These are phyloP conservation scores for Gallinago undulata DNA, from an alignment of 2,113 vertebrate genomes.

Conservation along the genomic window DNA sequence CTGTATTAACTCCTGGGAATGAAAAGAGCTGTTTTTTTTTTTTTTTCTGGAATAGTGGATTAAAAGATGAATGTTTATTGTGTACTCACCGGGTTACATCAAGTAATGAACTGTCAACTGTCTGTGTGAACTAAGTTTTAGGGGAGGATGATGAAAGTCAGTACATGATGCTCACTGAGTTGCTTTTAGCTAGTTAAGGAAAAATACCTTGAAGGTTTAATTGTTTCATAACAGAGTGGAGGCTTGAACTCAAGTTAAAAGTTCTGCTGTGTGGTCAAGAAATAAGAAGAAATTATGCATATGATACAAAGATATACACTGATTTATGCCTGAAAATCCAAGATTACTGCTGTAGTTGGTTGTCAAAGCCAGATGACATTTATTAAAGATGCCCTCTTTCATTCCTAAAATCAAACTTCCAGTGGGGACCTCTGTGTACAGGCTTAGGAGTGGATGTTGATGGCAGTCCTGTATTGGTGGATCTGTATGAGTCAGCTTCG, in stretches of 20 bases:
- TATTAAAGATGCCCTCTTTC: background rate
- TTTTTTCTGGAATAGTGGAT: background rate
- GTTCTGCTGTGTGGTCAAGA: background rate
- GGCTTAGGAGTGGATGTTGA: background rate
- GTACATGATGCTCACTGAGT: background rate
- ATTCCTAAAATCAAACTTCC: background rate
- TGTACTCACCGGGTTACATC: background rate
- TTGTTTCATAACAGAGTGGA: background rate
- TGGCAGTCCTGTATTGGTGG: background rate
- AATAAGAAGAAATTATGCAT: background rate
- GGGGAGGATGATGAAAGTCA: background rate
- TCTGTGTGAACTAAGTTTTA: background rate
- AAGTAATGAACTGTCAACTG: background rate
- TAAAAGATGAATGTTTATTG: background rate
- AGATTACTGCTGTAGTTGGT: background rate
- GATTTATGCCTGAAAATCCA: background rate
- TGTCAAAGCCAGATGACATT: background rate
- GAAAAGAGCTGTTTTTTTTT: background rate
- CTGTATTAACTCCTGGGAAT: background rate
- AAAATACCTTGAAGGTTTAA: background rate
- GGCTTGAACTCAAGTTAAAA: background rate
- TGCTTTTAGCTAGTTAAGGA: background rate
- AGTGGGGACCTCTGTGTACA: rapidly evolving
- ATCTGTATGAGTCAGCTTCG: background rate
- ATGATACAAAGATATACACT: background rate